These are phyloP conservation scores for Takifugu ocellatus DNA, from an alignment of 2,797 vertebrate species.

Conservation along the genomic window DNA sequence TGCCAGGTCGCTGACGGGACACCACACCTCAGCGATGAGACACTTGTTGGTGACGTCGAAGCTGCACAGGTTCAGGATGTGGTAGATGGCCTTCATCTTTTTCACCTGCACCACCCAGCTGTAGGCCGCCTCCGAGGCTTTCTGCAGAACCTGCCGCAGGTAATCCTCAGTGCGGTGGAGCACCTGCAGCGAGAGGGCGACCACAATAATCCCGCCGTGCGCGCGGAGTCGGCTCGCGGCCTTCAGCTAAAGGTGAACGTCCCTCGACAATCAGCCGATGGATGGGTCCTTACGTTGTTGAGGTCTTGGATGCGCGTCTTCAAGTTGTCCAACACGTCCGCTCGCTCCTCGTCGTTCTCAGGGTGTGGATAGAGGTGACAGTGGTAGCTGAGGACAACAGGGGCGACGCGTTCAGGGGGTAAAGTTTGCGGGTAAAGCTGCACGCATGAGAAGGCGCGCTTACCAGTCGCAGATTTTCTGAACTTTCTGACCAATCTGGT, in stretches of 20 bases:
- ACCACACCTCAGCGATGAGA: conserved; percentile 98
- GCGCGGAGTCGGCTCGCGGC: no score
- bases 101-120: conserved; percentile 89
- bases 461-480: conserved; percentile 98
- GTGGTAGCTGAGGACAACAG: conserved; percentile 81
- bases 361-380: conserved; percentile 96
- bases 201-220: not conserved
- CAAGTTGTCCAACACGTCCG: conserved; percentile 85
- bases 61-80: conserved; percentile 95
- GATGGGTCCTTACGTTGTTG: conserved; percentile 79
- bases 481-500: conserved; percentile 98
- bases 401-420: not conserved
- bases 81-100: conserved; percentile 98
- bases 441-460: conserved; percentile 35
- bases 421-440: not conserved
- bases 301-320: conserved; percentile 91
- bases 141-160: conserved; percentile 89
- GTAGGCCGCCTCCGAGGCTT: conserved; percentile 88
- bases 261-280: not conserved
- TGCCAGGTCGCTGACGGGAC: conserved; percentile 86
- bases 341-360: conserved; percentile 84
- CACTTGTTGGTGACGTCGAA: conserved; percentile 98
- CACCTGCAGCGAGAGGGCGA: conserved; percentile 74
- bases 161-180: conserved; percentile 95
- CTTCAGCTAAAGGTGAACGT: no score